These are phyloP conservation scores for Nebria salina DNA, from an alignment of 2,888 invertebrate species.

Conservation along the genomic window DNA sequence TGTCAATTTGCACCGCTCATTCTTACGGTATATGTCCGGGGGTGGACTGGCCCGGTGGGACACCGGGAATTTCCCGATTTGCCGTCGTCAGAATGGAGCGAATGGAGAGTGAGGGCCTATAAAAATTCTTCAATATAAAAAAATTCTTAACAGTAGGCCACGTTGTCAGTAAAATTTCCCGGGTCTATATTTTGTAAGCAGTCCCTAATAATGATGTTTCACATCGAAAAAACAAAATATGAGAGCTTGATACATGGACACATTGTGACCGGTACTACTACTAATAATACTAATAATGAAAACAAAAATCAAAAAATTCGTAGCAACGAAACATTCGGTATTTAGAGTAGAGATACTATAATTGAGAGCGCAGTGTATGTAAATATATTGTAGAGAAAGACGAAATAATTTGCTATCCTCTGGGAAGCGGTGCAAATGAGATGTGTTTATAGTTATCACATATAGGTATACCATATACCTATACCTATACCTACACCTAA, in stretches of 20 bases:
- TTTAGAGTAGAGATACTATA: too few species aligned
- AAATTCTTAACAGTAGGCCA: neutral
- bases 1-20: conserved; percentile 1
- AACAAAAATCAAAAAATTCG: neutral
- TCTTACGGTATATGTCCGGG: conserved; percentile 1
- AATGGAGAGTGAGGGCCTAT: conserved; percentile 1
- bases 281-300: too few species aligned
- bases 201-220: neutral
- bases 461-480: too few species aligned
- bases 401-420: neutral
- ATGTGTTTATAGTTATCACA: too few species aligned
- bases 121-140: conserved; percentile 1
- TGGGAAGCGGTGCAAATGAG: too few species aligned
- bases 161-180: neutral
- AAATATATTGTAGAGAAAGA: neutral
- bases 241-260: neutral
- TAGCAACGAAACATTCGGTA: neutral
- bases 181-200: neutral
- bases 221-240: neutral
- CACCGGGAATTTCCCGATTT: conserved; percentile 1
- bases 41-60: conserved; percentile 1
- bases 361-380: neutral
- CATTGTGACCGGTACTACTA: neutral
- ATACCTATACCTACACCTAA: too few species aligned
- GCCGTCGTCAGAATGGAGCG: conserved; percentile 1